These are phyloP conservation scores for Labeo rohita DNA, from an alignment of 2,113 vertebrate species.

Conservation along the genomic window DNA sequence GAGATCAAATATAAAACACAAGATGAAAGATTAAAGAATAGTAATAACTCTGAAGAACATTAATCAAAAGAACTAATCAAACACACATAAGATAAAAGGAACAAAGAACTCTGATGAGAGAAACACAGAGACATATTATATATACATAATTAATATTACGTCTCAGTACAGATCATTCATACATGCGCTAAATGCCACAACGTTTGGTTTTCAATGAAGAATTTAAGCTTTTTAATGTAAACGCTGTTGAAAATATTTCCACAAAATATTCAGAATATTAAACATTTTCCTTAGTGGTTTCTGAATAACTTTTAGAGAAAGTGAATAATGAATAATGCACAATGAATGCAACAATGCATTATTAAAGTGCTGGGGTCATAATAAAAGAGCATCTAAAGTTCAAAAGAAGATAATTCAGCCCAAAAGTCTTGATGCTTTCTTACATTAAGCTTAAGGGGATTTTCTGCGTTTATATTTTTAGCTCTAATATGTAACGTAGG, in stretches of 20 bases:
- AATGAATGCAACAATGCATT: conserved; percentile 15
- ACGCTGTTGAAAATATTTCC: background rate
- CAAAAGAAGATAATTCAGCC: conserved; percentile 17
- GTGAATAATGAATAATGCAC: background rate
- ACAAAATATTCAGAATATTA: background rate
- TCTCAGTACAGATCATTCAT: background rate
- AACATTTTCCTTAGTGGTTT: background rate
- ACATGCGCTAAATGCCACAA: background rate
- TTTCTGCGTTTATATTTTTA: background rate
- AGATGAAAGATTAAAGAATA: background rate
- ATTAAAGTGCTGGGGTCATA: conserved; percentile 16
- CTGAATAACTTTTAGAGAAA: background rate
- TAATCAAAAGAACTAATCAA: background rate
- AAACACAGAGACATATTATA: background rate
- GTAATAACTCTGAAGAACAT: background rate
- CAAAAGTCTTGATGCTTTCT: background rate
- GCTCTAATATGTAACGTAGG: conserved; percentile 5
- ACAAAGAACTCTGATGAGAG: background rate
- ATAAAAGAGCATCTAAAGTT: conserved; percentile 44
- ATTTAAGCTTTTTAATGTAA: background rate
- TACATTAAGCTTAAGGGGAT: conserved; percentile 5
- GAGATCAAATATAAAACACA: background rate
- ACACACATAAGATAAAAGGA: background rate
- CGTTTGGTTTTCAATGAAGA: background rate
- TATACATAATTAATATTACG: background rate